Evolutionary conservation across 37 sponge, comb jelly and placozoan genomes (phyloP).

Genomic region (Spongilla lacustris): DNA sequence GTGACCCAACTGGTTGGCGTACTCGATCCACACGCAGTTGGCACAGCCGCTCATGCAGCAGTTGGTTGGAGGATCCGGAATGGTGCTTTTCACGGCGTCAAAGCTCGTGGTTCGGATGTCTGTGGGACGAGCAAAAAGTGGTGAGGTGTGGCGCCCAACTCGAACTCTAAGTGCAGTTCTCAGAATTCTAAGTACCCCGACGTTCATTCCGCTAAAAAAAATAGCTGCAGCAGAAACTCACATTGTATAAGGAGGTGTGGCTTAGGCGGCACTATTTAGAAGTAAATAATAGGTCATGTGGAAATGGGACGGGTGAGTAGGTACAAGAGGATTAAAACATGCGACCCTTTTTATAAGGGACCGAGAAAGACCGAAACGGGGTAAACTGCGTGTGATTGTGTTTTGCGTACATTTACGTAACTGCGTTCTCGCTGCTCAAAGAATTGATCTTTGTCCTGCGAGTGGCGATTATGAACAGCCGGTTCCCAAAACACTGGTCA

Average conservation of each 20-base stretch:
- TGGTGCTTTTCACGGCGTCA: background rate
- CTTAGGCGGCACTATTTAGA: constrained; percentile 4
- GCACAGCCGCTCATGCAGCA: constrained; percentile 93
- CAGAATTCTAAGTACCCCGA: background rate
- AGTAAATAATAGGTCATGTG: background rate
- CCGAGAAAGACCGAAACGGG: constrained; percentile 26
- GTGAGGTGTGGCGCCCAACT: background rate
- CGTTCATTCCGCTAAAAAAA: background rate
- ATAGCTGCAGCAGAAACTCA: background rate
- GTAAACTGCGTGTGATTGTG: background rate
- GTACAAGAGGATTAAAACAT: constrained; percentile 69
- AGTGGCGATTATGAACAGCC: constrained; percentile 47
- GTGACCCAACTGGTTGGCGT: constrained; percentile 71
- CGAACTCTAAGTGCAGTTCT: background rate
- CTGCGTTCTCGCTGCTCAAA: background rate
- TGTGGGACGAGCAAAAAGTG: background rate
- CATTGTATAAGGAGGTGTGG: background rate
- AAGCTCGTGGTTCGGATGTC: background rate
- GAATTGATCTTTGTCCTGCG: constrained; percentile 31
- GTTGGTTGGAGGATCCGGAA: constrained; percentile 74
- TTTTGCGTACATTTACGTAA: background rate
- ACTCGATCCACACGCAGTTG: constrained; percentile 91
- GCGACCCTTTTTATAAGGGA: constrained; percentile 81
- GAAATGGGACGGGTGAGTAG: constrained; percentile 64
- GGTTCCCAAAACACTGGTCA: constrained; percentile 43